These are phyloP conservation scores for Belgica antarctica DNA, from an alignment of 2,888 invertebrate genomes.

Conservation along the genomic window DNA sequence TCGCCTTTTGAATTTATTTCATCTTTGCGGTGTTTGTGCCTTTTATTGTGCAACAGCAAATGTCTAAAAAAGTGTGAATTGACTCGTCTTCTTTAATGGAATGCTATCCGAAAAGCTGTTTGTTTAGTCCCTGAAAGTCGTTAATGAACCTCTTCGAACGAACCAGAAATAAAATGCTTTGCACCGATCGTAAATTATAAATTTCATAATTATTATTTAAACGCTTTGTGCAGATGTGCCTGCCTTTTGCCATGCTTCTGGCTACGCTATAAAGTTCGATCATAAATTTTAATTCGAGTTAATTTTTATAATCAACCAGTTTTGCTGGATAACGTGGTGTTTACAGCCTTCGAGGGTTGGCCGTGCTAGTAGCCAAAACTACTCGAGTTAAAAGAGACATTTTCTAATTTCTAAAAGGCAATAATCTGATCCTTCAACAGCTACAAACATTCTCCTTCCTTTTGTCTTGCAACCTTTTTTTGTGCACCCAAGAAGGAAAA, in stretches of 20 bases:
- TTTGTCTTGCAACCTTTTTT: not conserved
- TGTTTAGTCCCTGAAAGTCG: slow-evolving; percentile 18
- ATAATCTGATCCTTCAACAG: slow-evolving; percentile 37
- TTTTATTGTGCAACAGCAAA: not conserved
- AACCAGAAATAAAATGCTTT: slow-evolving; percentile 32
- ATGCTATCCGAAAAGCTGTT: not conserved
- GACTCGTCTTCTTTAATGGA: slow-evolving; percentile 19
- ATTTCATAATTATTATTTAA: slow-evolving; percentile 42
- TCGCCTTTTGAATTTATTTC: not conserved
- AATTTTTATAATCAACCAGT: too few relatives aligned
- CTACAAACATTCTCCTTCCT: slow-evolving; percentile 2
- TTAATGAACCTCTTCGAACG: slow-evolving; percentile 35
- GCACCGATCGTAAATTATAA: slow-evolving; percentile 39
- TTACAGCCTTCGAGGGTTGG: too few relatives aligned
- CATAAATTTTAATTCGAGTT: slow-evolving; percentile 34
- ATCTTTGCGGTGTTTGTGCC: slow-evolving; percentile 36
- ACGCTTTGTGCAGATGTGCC: slow-evolving; percentile 39
- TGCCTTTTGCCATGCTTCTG: slow-evolving; percentile 38
- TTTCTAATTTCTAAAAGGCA: slow-evolving; percentile 23
- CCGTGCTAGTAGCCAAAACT: not conserved
- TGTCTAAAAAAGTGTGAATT: slow-evolving; percentile 40
- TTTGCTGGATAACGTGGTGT: too few relatives aligned
- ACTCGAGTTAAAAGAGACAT: slow-evolving; percentile 40
- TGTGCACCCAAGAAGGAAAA: slow-evolving; percentile 10
- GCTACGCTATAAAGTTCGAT: not conserved